Evolutionary conservation across 2,797 vertebrate species (phyloP).

Genomic region (Acanthiza pusilla): DNA sequence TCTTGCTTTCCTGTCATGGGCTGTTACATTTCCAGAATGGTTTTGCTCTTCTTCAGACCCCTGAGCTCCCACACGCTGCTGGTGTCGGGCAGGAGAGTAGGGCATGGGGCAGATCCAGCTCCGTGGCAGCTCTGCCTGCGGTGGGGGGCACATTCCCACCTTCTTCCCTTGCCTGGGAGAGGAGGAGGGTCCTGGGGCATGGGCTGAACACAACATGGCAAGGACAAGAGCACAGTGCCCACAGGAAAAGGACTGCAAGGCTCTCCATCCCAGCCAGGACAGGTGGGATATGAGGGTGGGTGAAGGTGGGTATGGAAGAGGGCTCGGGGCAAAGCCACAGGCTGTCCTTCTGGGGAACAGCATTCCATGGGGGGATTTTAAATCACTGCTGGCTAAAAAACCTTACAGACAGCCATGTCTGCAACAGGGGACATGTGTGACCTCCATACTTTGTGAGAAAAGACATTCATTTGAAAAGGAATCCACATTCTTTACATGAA

Average conservation of each 20-base stretch:
- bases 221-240: background rate
- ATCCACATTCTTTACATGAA: background rate
- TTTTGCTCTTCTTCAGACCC: background rate
- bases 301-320: background rate
- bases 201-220: fast-evolving
- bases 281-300: background rate
- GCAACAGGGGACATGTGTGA: background rate
- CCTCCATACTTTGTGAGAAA: background rate
- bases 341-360: background rate
- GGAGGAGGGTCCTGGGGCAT: background rate
- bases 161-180: background rate
- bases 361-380: background rate
- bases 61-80: background rate
- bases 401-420: background rate
- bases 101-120: background rate
- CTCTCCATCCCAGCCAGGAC: background rate
- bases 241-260: background rate
- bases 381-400: background rate
- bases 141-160: background rate
- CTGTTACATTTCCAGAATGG: background rate
- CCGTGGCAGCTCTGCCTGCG: background rate
- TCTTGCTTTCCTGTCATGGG: background rate
- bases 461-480: background rate
- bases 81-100: background rate
- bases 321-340: background rate